phyloP scores from a whole-genome alignment of 2,113 vertebrate genomes.

The Phaethon lepturus region DNA sequence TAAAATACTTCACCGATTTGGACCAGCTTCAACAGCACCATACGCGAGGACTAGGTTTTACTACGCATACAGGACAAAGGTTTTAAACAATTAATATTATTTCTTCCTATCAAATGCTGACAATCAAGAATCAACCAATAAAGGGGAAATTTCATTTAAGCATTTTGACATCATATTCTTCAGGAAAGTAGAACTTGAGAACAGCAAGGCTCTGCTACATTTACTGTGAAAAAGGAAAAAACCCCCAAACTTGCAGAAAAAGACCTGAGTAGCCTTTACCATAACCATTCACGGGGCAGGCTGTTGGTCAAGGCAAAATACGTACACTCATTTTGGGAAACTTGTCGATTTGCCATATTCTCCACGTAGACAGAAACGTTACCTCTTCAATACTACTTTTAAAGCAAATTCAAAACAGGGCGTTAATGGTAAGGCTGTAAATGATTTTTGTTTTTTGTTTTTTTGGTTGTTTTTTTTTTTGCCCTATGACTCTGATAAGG shows the following conservation, averaged over 20 bases:
- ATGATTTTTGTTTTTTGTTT: conserved; percentile 62
- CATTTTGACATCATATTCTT: background rate
- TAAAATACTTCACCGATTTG: background rate
- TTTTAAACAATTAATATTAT: background rate
- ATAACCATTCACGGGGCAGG: background rate
- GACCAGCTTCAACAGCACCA: background rate
- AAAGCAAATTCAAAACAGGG: conserved; percentile 87
- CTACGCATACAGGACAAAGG: background rate
- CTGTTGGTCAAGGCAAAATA: background rate
- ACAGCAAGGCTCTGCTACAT: background rate
- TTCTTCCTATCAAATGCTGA: background rate
- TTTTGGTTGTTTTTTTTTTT: conserved; percentile 77
- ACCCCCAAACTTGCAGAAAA: background rate
- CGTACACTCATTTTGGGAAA: background rate
- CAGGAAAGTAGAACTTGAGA: background rate
- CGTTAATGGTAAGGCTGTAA: conserved; percentile 83
- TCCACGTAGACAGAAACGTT: conserved; percentile 13
- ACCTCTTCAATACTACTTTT: conserved; percentile 38
- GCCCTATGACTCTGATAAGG: conserved; percentile 84
- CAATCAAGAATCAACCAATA: background rate
- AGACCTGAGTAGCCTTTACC: background rate
- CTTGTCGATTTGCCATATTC: background rate
- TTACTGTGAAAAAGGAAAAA: background rate
- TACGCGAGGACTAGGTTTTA: background rate
- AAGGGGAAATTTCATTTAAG: background rate